Base-by-base conservation (phyloP, 2,888 invertebrate species). In the Drosophila atripex region DNA sequence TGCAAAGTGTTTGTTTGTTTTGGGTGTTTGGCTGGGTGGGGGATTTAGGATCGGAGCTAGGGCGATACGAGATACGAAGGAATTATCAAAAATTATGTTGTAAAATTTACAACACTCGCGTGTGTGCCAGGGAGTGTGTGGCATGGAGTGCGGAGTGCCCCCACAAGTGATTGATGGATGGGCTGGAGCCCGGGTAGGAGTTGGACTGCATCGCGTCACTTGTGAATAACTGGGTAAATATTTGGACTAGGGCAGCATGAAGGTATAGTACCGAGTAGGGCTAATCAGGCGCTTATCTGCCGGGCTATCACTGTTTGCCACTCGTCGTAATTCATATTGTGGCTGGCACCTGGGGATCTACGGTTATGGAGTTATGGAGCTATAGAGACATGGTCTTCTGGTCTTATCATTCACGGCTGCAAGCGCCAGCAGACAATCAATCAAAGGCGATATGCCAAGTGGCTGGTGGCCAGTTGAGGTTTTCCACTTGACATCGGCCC, bases 51-150 rank as follows among this genome's bases (percentile, higher is more conserved):
- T 41, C 14, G 12, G 32, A 51, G 45, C 9, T 1, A 1, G 18
- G 18, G 21, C 76, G 77, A 86, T 72, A 72, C 52, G 58, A 45
- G 65, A 35, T 35, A 35, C 35, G 35, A 8, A 71, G 39, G 49
- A 85, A 78, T 83, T 85, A 83, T 83, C 82, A 80, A 75, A 84
- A 84, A 88, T 88, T 88, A 88, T 86, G 88, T 88, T 84, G 88
- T 88, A 78, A 86, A 82, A 86, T 83, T 86, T 88, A 86, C 80
- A 88, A 73, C 86, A 59, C 73, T 83, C 71, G 32, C 55, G 28
- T 51, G 51, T 35, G 56, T 41, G 61, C 60, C 72, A 23, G 64
- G 83, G 77, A 52, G 28, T 50, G 51, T 32, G 55, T 41, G 61
- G 1, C 18, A 18, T 18, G 18, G 18, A 18, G 18, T 23, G 21